Evolutionary conservation across 2,113 vertebrate species (phyloP), one percentile per base, ranked within the genome.

Genomic region (Pteronura brasiliensis): DNA sequence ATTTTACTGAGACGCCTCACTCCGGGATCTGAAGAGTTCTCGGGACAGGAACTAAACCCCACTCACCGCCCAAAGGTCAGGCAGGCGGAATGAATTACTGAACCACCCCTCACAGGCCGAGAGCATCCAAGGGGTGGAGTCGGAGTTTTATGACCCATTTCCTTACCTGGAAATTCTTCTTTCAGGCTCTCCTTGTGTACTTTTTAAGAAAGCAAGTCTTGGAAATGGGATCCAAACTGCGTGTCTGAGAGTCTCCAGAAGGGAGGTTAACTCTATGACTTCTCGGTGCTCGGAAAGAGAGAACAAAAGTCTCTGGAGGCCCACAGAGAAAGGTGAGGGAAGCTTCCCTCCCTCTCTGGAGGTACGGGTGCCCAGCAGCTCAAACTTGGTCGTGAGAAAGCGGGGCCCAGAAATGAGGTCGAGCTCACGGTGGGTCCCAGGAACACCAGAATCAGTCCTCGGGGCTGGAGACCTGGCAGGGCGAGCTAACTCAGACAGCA

Each of bases 131-230:
- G 4, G 5, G 1, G 9, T 11, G 0, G 6, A 67, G 14, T 5
- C 39, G 11, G 44, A 71, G 23, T 29, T 71, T 49, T 18, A 23
- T 49, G 7, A 20, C 2, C 36, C 42, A 31, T 14, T 72, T 74
- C 21, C 81, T 63, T 13, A 49, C 36, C 85, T 63, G 27, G 4
- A 36, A 36, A 42, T 71, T 69, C 59, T 76, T 61, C 77, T 57
- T 79, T 44, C 29, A 34, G 79, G 34, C 27, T 94, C 57, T 86
- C 8, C 13, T 2, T 93, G 63, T 23, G 34, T 44, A 7, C 23
- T 80, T 82, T 74, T 80, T 42, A 69, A 84, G 57, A 96, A 93
- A 61, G 20, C 72, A 85, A 59, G n/a, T 94, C 25, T 34, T 83
- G 15, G n/a, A 36, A 91, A 44, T 13, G 57, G 20, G 29, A 57